Evolutionary conservation across 2,797 vertebrate genomes (phyloP), one percentile per base, ranked within the genome.

Genomic region (Siniperca obscura): DNA sequence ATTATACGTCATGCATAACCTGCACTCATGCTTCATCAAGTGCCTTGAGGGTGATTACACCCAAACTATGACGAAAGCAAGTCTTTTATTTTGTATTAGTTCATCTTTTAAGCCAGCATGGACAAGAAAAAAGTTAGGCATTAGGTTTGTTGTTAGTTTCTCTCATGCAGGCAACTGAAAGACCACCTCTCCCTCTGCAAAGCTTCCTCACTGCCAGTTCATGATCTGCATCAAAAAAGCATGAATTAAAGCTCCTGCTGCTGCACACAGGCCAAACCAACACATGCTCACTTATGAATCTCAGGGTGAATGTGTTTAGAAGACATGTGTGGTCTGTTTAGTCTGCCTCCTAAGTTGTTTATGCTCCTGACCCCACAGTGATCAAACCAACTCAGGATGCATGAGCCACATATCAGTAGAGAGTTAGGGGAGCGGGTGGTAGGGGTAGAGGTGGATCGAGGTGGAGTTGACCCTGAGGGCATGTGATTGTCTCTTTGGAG

Each of bases 261-360:
- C 85, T 27, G 61, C 74, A 50, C 55, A 3, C 59, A 7, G 52
- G 62, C 79, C 69, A 72, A 81, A 72, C 56, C 40, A 16, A 40
- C 77, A 46, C 72, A 2, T 42, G 83, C 85, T 87, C 87, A 91
- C 90, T 83, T 89, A 78, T 66, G 76, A 91, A 76, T 81, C 74
- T 81, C 44, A 25, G 85, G 59, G 76, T 34, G 59, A 71, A 55
- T 34, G 76, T 87, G 89, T 93, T 93, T 93, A 78, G 52, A 85
- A 80, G 89, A 87, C 91, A 90, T 74, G 93, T 94, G 94, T 93
- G 93, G 94, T 94, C 92, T 95, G 95, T 96, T 96, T 96, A 95
- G 95, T 93, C 96, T 96, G 89, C 34, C 74, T 79, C 60, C 76
- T 56, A 55, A 72, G 40, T 70, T 92, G 91, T 93, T 93, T 91